Conservation (phyloP, 2,888 invertebrate species). For the Sclerodermus sp. region DNA sequence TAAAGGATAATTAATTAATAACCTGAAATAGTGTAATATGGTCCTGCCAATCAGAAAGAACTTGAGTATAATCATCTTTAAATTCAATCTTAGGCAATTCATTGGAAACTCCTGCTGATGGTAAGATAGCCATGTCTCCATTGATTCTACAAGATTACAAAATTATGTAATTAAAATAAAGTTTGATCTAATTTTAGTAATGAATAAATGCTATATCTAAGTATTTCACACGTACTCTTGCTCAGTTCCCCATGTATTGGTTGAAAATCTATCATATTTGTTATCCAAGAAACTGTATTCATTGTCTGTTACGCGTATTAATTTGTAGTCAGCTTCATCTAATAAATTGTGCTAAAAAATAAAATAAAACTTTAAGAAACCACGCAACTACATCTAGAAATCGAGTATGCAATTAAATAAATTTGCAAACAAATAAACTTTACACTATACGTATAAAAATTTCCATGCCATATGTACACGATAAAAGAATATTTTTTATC, state of each 20-base stretch:
- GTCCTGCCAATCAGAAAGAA: slow-evolving; percentile 61
- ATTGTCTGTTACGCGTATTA: slow-evolving; percentile 37
- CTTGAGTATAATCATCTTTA: slow-evolving; percentile 60
- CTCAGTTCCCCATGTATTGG: slow-evolving; percentile 47
- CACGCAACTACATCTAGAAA: no score
- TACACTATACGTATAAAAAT: no score
- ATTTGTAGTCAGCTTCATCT: slow-evolving; percentile 42
- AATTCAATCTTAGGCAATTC: slow-evolving; percentile 46
- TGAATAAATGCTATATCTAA: neutral
- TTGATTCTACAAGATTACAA: slow-evolving; percentile 44
- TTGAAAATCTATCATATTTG: slow-evolving; percentile 32
- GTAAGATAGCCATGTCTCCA: slow-evolving; percentile 56
- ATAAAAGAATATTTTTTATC: no score
- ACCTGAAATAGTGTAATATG: slow-evolving; percentile 59
- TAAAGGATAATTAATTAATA: neutral
- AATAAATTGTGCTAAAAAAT: slow-evolving; percentile 34
- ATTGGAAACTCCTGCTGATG: slow-evolving; percentile 47
- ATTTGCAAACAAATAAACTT: no score
- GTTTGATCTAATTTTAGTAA: neutral
- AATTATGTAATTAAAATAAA: slow-evolving; percentile 1
- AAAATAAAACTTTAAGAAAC: no score
- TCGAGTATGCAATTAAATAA: no score
- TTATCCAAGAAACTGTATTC: slow-evolving; percentile 46
- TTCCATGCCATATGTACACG: no score
- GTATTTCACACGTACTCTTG: slow-evolving; percentile 49